These are phyloP conservation scores for Parnassius smintheus DNA, from an alignment of 2,888 invertebrate genomes.

Conservation along the genomic window DNA sequence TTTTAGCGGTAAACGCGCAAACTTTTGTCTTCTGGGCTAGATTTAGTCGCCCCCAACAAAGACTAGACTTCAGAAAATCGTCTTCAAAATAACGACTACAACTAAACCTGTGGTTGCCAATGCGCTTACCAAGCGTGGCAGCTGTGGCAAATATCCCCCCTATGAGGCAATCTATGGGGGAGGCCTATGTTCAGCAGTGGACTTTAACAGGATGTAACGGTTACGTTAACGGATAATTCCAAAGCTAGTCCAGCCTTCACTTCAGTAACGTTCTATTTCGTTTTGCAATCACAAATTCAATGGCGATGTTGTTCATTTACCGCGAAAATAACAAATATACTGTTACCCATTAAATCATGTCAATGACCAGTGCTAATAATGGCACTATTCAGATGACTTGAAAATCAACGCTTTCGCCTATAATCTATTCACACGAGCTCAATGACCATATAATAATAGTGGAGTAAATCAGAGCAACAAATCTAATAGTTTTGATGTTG, in stretches of 20 bases:
- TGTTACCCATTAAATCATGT: conserved; percentile 37
- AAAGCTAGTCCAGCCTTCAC: no score
- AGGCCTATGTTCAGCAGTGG: no score
- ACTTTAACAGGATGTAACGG: no score
- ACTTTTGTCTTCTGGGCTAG: no score
- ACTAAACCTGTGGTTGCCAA: no score
- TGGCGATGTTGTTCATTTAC: conserved; percentile 21
- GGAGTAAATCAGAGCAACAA: conserved; percentile 29
- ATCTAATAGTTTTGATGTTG: conserved; percentile 31
- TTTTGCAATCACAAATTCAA: conserved; percentile 5
- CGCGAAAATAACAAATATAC: conserved; percentile 33
- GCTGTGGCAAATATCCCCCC: no score
- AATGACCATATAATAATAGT: conserved; percentile 32
- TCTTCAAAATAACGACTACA: no score
- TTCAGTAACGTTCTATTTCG: background rate
- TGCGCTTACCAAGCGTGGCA: no score
- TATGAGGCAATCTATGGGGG: background rate
- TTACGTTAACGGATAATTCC: no score
- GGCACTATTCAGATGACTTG: conserved; percentile 28
- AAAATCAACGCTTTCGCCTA: conserved; percentile 45
- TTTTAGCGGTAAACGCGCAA: no score
- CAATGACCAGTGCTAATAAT: conserved; percentile 33
- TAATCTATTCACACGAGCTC: conserved; percentile 34
- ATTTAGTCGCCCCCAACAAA: no score
- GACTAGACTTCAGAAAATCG: no score